Percentiles rank a stretch among this genome's conserved stretches.
Evolutionary conservation across 1,140 invertebrate species (phyloP).

Genomic region (Drosophila simulans): DNA sequence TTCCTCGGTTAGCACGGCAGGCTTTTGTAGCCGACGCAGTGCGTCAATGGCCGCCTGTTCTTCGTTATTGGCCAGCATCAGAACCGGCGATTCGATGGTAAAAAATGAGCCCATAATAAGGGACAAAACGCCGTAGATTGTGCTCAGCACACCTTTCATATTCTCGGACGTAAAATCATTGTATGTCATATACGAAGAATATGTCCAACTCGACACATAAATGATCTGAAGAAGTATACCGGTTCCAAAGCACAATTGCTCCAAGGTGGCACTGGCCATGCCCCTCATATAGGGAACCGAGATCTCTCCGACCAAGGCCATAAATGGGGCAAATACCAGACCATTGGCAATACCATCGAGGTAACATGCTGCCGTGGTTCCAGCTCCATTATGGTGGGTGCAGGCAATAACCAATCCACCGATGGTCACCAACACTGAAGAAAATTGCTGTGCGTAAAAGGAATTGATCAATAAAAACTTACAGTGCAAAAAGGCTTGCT

Average conservation of each 20-base stretch:
- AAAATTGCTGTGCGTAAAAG: constrained; percentile 21
- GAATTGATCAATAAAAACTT: not conserved
- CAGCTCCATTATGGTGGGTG: constrained; percentile 6
- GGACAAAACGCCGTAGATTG: constrained; percentile 38
- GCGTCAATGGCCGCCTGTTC: constrained; percentile 52
- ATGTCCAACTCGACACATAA: constrained; percentile 28
- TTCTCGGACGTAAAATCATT: constrained; percentile 31
- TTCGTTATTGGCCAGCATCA: constrained; percentile 50
- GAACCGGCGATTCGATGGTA: constrained; percentile 62
- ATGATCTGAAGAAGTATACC: constrained; percentile 53
- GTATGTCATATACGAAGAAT: not conserved
- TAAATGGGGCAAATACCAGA: constrained; percentile 50
- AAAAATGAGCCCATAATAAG: constrained; percentile 22
- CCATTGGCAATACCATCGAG: constrained; percentile 68
- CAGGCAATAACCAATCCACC: constrained; percentile 41
- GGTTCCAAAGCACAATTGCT: constrained; percentile 27
- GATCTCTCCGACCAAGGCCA: constrained; percentile 58
- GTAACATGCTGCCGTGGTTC: constrained; percentile 41
- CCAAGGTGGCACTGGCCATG: not conserved
- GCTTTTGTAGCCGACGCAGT: constrained; percentile 59
- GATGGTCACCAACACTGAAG: constrained; percentile 34
- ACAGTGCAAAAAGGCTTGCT: accelerated
- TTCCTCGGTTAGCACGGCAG: constrained; percentile 42
- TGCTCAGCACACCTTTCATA: constrained; percentile 50
- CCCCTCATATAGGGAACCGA: constrained; percentile 47